A percentile compares a stretch with the other conserved stretches of the same genome.
Conservation (phyloP, 1,140 invertebrate species). For the Drosophila punjabiensis region DNA sequence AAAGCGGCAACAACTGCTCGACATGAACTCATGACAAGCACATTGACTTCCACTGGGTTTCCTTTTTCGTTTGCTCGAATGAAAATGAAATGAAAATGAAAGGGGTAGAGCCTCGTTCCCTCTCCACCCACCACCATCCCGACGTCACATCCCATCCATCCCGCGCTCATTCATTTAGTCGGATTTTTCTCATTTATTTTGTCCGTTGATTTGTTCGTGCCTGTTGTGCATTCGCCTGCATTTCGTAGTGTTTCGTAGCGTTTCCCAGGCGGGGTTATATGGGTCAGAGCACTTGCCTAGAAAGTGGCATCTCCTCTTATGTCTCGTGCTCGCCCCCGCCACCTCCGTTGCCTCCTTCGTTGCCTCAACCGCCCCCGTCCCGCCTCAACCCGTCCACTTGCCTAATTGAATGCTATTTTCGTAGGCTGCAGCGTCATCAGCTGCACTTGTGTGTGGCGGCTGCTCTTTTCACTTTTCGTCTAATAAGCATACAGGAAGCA, state of each 20-base stretch:
- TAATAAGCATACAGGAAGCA: slow-evolving; percentile 82
- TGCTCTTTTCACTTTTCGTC: slow-evolving; percentile 76
- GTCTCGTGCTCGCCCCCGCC: slow-evolving; percentile 16
- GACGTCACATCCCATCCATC: slow-evolving; percentile 12
- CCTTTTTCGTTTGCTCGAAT: slow-evolving; percentile 66
- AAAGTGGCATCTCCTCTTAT: slow-evolving; percentile 69
- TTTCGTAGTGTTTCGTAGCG: slow-evolving; percentile 48
- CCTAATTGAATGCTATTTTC: slow-evolving; percentile 81
- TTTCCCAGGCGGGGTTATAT: slow-evolving; percentile 70
- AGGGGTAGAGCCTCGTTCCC: slow-evolving; percentile 52
- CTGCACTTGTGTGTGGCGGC: slow-evolving; percentile 36
- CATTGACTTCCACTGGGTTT: slow-evolving; percentile 80
- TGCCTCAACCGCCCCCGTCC: slow-evolving; percentile 1
- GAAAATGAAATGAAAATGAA: slow-evolving; percentile 66
- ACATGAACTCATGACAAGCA: slow-evolving; percentile 73
- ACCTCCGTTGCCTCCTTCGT: neutral
- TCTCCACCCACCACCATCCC: slow-evolving; percentile 13
- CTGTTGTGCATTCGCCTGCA: slow-evolving; percentile 64
- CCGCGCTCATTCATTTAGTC: slow-evolving; percentile 44
- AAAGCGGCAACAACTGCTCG: slow-evolving; percentile 56
- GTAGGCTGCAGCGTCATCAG: slow-evolving; percentile 72
- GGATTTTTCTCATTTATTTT: slow-evolving; percentile 74
- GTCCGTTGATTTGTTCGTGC: slow-evolving; percentile 69
- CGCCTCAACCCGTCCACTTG: slow-evolving; percentile 46
- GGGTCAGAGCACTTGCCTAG: slow-evolving; percentile 80